These are phyloP conservation scores for Yoshiicerus persimilis DNA, from an alignment of 1,140 invertebrate genomes.

Conservation along the genomic window DNA sequence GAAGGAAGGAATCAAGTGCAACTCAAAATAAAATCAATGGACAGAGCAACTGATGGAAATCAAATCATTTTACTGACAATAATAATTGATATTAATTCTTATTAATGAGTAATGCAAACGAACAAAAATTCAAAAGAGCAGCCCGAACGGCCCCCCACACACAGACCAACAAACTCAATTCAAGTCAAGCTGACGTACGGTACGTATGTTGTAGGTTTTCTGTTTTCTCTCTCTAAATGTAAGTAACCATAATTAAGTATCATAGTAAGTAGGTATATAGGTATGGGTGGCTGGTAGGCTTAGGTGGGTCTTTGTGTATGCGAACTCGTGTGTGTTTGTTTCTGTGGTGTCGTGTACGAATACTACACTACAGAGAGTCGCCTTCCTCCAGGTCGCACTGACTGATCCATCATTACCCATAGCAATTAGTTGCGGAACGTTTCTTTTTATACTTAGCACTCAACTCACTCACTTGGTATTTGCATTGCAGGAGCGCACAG, in stretches of 20 bases:
- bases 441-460: background rate
- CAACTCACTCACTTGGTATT: background rate
- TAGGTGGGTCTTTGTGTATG: background rate
- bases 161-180: constrained; percentile 16
- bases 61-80: constrained; percentile 23
- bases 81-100: constrained; percentile 19
- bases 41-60: constrained; percentile 22
- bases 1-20: constrained; percentile 21
- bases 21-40: constrained; percentile 23
- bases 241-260: background rate
- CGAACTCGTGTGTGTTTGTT: background rate
- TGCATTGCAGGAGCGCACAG: background rate
- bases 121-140: constrained; percentile 17
- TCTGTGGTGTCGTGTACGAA: background rate
- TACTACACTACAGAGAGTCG: background rate
- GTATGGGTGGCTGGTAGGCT: background rate
- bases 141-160: constrained; percentile 17
- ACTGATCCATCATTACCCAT: background rate
- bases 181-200: constrained; percentile 10
- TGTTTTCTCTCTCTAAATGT: background rate
- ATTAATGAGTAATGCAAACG: constrained; percentile 22
- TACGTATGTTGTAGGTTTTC: constrained; percentile 4
- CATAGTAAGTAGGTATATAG: background rate
- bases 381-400: background rate
- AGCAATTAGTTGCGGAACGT: background rate